Evolutionary conservation across 2,888 invertebrate species (phyloP).

Genomic region (Ophion slaviceki): DNA sequence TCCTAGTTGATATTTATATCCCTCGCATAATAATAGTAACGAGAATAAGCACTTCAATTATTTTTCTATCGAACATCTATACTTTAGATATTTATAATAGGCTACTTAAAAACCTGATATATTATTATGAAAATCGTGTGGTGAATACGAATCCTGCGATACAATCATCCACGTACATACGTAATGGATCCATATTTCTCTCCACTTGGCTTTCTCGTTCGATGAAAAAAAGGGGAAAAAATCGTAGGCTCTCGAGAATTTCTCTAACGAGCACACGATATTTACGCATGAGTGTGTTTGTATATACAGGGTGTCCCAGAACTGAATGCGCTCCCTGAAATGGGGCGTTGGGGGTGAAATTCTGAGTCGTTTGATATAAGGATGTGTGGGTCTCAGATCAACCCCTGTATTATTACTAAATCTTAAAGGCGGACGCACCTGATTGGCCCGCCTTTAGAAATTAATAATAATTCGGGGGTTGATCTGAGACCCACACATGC

Average conservation of each 20-base stretch:
- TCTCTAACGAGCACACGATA: conserved; percentile 36
- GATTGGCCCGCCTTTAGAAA: too few relatives aligned
- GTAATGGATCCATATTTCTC: conserved; percentile 45
- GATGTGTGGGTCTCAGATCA: too few relatives aligned
- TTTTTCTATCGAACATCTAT: neutral
- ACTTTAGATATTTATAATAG: neutral
- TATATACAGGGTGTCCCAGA: neutral
- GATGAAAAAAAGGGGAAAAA: conserved; percentile 7
- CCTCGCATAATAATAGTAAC: neutral
- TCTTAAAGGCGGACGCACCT: too few relatives aligned
- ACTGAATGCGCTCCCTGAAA: too few relatives aligned
- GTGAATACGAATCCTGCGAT: conserved; percentile 17
- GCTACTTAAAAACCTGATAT: conserved; percentile 4
- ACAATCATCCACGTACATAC: conserved; percentile 28
- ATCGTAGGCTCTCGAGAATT: conserved; percentile 36
- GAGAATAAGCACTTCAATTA: neutral
- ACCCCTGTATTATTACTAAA: too few relatives aligned
- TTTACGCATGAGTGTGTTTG: neutral
- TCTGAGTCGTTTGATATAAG: too few relatives aligned
- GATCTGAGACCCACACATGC: too few relatives aligned
- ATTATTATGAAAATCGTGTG: conserved; percentile 31
- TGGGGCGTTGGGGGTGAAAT: too few relatives aligned
- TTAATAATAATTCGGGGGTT: too few relatives aligned
- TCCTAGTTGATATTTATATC: neutral
- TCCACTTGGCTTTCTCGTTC: conserved; percentile 27